A percentile compares a stretch with the other conserved stretches of the same genome.
These are phyloP conservation scores for Rhipidura dahli DNA, from an alignment of 2,113 vertebrate species.

Conservation along the genomic window DNA sequence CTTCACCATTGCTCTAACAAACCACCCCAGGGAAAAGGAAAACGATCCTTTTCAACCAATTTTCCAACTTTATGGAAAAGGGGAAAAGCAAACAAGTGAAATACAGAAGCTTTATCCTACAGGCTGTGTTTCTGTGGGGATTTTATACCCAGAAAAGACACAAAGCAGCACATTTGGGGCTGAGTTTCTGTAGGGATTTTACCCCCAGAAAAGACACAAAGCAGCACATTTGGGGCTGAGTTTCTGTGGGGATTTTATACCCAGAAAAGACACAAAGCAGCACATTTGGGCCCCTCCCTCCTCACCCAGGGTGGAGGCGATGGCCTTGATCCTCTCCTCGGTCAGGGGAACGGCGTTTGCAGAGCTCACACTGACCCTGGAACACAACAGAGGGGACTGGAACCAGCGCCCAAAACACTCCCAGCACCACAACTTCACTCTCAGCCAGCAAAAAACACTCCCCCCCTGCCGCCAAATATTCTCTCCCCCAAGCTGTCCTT, in stretches of 20 bases:
- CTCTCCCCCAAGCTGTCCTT: background rate
- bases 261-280: rapidly evolving
- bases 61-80: background rate
- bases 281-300: background rate
- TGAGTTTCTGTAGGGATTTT: rapidly evolving
- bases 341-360: background rate
- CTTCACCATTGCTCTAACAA: background rate
- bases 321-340: slow-evolving; percentile 49
- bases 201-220: background rate
- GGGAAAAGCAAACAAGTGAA: background rate
- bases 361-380: slow-evolving; percentile 60
- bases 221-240: background rate
- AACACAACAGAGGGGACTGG: background rate
- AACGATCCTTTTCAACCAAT: rapidly evolving
- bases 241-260: rapidly evolving
- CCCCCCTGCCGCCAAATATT: rapidly evolving
- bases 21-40: background rate
- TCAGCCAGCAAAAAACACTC: background rate
- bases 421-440: background rate
- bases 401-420: rapidly evolving
- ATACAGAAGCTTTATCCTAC: rapidly evolving
- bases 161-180: background rate
- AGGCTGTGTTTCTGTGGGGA: no score
- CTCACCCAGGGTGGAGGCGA: slow-evolving; percentile 64
- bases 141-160: rapidly evolving